Percentiles rank a stretch among this genome's conserved stretches.
These are phyloP conservation scores for Vulpes lagopus DNA, from an alignment of 2,113 vertebrate species.

Conservation along the genomic window DNA sequence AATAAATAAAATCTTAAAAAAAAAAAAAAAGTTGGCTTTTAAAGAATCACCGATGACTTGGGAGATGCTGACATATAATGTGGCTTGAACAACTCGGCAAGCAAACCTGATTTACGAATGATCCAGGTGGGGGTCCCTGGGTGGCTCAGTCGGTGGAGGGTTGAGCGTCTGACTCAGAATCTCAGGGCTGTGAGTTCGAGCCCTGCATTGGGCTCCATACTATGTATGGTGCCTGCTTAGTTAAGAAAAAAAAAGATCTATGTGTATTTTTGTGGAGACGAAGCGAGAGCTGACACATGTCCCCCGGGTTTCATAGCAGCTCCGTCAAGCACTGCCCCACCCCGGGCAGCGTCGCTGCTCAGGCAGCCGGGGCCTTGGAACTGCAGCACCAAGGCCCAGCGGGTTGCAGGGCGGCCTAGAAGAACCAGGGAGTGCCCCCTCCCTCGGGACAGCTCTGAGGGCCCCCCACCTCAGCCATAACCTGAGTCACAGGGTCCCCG, in stretches of 20 bases:
- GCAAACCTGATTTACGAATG: not conserved
- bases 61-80: not conserved
- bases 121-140: not conserved
- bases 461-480: not conserved
- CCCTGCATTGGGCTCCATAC: not conserved
- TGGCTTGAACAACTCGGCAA: not conserved
- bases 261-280: not conserved
- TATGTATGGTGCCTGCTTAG: not conserved
- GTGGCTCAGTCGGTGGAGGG: not conserved
- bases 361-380: not conserved
- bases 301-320: not conserved
- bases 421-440: not conserved
- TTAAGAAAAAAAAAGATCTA: not conserved
- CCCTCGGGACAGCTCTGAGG: not conserved
- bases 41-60: not conserved
- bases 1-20: too few relatives aligned
- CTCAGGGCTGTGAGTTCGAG: not conserved
- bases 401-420: not conserved
- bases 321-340: not conserved
- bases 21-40: too few relatives aligned
- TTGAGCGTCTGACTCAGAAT: not conserved
- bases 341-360: not conserved
- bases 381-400: not conserved
- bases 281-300: not conserved
- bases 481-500: not conserved